A percentile compares a stretch with the other conserved stretches of the same genome.
Conservation (phyloP, 2,888 invertebrate species). For the Polydrusus tereticollis region DNA sequence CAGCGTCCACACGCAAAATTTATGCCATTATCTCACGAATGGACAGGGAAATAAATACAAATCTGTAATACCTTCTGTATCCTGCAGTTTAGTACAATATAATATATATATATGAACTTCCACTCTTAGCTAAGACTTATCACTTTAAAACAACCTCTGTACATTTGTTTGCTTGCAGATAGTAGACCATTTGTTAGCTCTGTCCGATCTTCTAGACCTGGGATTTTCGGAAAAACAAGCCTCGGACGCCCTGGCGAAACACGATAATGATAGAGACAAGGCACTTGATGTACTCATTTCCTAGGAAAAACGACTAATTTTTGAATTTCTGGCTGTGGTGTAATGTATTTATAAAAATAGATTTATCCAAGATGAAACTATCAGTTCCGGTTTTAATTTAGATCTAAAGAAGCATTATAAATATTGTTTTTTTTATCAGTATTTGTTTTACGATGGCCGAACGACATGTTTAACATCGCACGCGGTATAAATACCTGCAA, state of each 20-base stretch:
- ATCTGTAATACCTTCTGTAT: too few species aligned
- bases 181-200: slow-evolving; percentile 84
- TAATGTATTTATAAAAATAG: slow-evolving; percentile 50
- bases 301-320: slow-evolving; percentile 60
- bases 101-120: too few species aligned
- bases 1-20: too few species aligned
- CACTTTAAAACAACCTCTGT: neutral
- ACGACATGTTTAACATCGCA: too few species aligned
- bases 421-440: too few species aligned
- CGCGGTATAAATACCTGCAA: neutral
- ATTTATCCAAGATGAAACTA: neutral
- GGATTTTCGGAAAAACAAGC: slow-evolving; percentile 86
- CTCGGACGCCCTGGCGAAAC: slow-evolving; percentile 79
- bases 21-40: too few species aligned
- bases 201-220: slow-evolving; percentile 83
- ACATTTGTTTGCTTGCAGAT: slow-evolving; percentile 70
- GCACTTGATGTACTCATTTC: slow-evolving; percentile 87
- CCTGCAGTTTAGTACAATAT: too few species aligned
- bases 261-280: slow-evolving; percentile 86
- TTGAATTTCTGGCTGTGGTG: slow-evolving; percentile 57
- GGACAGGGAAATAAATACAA: too few species aligned
- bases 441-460: too few species aligned
- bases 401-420: too few species aligned
- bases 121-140: too few species aligned
- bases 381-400: neutral